Conservation (phyloP, 2,888 invertebrate species). For the Aproaerema taeniolella region DNA sequence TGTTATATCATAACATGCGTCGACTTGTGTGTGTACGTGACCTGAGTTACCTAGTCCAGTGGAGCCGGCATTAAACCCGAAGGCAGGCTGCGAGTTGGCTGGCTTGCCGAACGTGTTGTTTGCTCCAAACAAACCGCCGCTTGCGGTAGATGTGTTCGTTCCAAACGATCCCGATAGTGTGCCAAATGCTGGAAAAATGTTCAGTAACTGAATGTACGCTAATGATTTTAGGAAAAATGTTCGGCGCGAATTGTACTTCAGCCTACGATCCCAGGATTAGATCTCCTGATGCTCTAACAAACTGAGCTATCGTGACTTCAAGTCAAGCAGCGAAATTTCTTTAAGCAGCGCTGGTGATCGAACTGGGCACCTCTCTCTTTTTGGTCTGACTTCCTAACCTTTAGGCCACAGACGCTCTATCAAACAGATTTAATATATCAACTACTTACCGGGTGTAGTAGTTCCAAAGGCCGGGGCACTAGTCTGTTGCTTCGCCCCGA, state of each 20-base stretch:
- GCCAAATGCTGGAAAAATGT: conserved; percentile 43
- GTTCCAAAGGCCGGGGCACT: conserved; percentile 67
- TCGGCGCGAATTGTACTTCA: neutral
- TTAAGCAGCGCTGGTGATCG: neutral
- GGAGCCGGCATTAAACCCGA: conserved; percentile 72
- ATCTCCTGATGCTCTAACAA: neutral
- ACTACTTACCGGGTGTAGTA: conserved; percentile 36
- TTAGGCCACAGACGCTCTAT: too few species aligned
- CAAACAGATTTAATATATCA: neutral
- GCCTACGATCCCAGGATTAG: neutral
- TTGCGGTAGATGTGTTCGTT: conserved; percentile 44
- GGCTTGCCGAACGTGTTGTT: conserved; percentile 62
- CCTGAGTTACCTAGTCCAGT: conserved; percentile 49
- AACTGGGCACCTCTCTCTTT: neutral
- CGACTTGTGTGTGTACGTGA: too few species aligned
- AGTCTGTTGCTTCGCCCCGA: conserved; percentile 44
- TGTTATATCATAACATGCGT: too few species aligned
- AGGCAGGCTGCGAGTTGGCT: conserved; percentile 58
- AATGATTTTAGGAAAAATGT: neutral
- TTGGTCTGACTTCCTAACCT: too few species aligned
- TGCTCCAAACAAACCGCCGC: conserved; percentile 71
- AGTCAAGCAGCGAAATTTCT: neutral
- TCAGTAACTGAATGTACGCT: neutral
- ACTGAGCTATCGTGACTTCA: neutral
- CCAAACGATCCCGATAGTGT: conserved; percentile 66